Base-by-base conservation (phyloP, 2,797 vertebrate genomes). In the Hypotaenidia philippensis region DNA sequence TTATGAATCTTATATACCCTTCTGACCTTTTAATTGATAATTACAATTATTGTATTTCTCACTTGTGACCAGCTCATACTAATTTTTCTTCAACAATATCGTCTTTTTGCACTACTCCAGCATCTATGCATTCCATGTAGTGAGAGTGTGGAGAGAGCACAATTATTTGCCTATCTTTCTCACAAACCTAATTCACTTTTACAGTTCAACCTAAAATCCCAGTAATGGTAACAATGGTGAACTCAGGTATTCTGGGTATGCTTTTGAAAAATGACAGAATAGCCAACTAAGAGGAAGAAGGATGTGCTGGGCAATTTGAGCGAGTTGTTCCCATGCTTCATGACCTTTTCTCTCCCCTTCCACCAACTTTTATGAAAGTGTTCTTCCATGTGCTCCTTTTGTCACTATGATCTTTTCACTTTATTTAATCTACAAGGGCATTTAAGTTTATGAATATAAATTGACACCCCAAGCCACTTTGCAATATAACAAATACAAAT, bases 321-420 rank as follows among this genome's bases (percentile, higher is more conserved):
- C 53, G 25, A 29, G n/a, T 60, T 82, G 7, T 5, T 70, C 25
- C 50, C 17, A 22, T 5, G 31, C 9, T 63, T 70, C 1, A 2
- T 13, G 27, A 52, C 31, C 11, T 75, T 79, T 79, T 5, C 20
- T 52, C 16, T 53, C 21, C 66, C 8, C 11, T 85, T 44, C 12
- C 34, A 13, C 8, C 1, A 1, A 44, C 12, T 44, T 50, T 25
- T 38, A 64, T 8, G 2, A 71, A 89, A 23, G 1, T 3, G 10
- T 59, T 71, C 22, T 69, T 64, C 31, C 19, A 2, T 3, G 5
- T 5, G 2, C 1, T 49, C 13, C 44, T 92, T 76, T 40, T 72
- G 5, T 4, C 26, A 32, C 22, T 50, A 23, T 10, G 52, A 11
- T 31, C 9, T 29, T 69, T 86, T 60, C 8, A 16, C 26, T 72